Evolutionary conservation across 2,888 invertebrate species (phyloP), one percentile per base, ranked within the genome.

Genomic region (Cerastis rubricosa): DNA sequence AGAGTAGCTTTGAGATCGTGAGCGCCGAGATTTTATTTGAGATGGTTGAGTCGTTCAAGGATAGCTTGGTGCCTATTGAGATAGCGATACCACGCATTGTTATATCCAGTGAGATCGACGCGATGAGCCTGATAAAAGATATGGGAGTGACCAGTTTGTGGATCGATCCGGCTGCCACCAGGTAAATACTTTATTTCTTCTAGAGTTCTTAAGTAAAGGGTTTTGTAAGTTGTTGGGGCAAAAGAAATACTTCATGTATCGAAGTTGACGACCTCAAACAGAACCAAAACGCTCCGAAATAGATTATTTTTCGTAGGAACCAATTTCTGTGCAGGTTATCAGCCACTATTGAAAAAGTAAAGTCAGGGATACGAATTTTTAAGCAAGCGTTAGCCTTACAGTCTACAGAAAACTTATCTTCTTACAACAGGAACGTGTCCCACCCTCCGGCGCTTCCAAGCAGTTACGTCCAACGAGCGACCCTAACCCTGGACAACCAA

Each of bases 401-500:
- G n/a, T 49, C 19, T 71, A 54, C 51, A 40, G 4, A 64, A 35
- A 25, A 7, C 5, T n/a, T 17, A 61, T 54, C 11, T 59, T 17
- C 17, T 12, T 79, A 54, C 7, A 77, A 49, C 85, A 90, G 89
- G 71, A 85, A 88, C 71, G 87, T 90, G 54, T 90, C 90, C 3
- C 25, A 84, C 3, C 91, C 91, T 0, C 69, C 89, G 12, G 87
- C 87, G 0, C 8, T 83, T 7, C 89, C 89, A 1, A 85, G 85
- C 54, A 84, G 82, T 29, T 87, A 81, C 70, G 25, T 88, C 2
- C 89, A 90, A 5, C 83, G 87, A 3, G 85, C 83, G 0, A 86
- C 89, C 0, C 43, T 89, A 0, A 79, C 80, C 0, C 19, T 90
- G 0, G 74, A 86, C 65, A 84, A 81, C 17, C 45, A 71, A 0